phyloP scores from a whole-genome alignment of 1,140 invertebrate genomes.

The Asbolus verrucosus region DNA sequence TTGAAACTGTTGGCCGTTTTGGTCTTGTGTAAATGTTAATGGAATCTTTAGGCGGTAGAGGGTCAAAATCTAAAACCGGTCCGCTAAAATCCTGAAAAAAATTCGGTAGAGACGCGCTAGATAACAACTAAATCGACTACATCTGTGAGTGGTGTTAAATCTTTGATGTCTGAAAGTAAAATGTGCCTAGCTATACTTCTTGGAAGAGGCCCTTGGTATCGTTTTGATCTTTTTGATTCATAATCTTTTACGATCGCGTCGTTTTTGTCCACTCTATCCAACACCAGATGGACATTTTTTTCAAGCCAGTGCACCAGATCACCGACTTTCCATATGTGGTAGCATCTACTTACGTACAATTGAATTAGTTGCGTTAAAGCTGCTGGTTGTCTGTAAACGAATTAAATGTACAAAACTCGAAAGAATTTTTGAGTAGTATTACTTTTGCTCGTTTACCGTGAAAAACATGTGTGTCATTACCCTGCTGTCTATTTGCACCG shows the following conservation, averaged over 20 bases:
- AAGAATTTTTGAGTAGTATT: slow-evolving; percentile 43
- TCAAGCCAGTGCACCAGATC: slow-evolving; percentile 85
- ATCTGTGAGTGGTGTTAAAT: slow-evolving; percentile 71
- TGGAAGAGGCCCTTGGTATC: slow-evolving; percentile 77
- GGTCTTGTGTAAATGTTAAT: slow-evolving; percentile 78
- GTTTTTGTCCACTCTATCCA: slow-evolving; percentile 74
- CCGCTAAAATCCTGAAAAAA: slow-evolving; percentile 65
- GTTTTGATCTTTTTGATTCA: slow-evolving; percentile 70
- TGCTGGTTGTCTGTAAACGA: slow-evolving; percentile 69
- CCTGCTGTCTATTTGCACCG: slow-evolving; percentile 75
- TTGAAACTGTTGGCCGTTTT: slow-evolving; percentile 62
- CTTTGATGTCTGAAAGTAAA: slow-evolving; percentile 83
- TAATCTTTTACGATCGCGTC: slow-evolving; percentile 77
- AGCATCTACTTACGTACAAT: slow-evolving; percentile 80
- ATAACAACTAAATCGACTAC: slow-evolving; percentile 61
- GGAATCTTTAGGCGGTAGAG: slow-evolving; percentile 82
- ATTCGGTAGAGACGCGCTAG: neutral
- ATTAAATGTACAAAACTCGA: neutral
- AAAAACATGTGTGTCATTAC: slow-evolving; percentile 70
- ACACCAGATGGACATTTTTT: slow-evolving; percentile 74
- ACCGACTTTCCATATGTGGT: slow-evolving; percentile 83
- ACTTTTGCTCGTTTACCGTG: slow-evolving; percentile 55
- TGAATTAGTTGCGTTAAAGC: slow-evolving; percentile 78
- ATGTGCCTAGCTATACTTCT: slow-evolving; percentile 83
- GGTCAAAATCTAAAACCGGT: slow-evolving; percentile 84